phyloP scores from a whole-genome alignment of 64 coral and sea anemone genomes.

The Porites australiensis region DNA sequence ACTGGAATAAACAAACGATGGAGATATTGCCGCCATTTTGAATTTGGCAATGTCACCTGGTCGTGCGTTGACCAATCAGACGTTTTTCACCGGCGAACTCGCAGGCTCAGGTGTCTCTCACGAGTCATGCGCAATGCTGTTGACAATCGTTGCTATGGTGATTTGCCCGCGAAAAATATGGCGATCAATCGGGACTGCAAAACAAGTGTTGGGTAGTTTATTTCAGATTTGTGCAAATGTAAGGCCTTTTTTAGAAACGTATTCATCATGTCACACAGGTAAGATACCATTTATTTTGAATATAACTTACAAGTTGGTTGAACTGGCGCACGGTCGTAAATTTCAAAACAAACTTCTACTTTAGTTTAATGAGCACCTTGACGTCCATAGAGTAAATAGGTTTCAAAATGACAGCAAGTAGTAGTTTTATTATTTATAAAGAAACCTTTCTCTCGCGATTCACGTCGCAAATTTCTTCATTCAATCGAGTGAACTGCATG shows the following conservation, averaged over 20 bases:
- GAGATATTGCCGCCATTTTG: too few relatives aligned
- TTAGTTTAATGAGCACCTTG: too few relatives aligned
- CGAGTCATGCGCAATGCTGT: neutral
- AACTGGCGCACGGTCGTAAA: neutral
- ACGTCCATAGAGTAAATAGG: too few relatives aligned
- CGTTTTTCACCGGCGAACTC: too few relatives aligned
- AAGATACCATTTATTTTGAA: neutral
- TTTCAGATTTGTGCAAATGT: neutral
- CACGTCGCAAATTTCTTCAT: too few relatives aligned
- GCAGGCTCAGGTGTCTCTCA: neutral
- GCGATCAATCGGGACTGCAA: neutral
- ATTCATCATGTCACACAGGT: conserved; percentile 55
- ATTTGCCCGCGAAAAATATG: neutral
- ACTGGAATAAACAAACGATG: too few relatives aligned
- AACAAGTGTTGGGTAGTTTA: neutral
- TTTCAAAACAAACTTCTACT: too few relatives aligned
- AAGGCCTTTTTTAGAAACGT: neutral
- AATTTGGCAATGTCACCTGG: too few relatives aligned
- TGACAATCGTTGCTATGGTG: conserved; percentile 6
- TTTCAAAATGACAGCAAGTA: too few relatives aligned
- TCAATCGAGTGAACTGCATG: too few relatives aligned
- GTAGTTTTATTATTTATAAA: too few relatives aligned
- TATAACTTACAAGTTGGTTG: neutral
- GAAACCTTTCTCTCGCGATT: neutral
- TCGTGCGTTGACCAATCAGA: too few relatives aligned